A percentile compares a stretch with the other conserved stretches of the same genome.
Evolutionary conservation across 2,888 invertebrate species (phyloP).

Genomic region (Arrhopalites spinosus): DNA sequence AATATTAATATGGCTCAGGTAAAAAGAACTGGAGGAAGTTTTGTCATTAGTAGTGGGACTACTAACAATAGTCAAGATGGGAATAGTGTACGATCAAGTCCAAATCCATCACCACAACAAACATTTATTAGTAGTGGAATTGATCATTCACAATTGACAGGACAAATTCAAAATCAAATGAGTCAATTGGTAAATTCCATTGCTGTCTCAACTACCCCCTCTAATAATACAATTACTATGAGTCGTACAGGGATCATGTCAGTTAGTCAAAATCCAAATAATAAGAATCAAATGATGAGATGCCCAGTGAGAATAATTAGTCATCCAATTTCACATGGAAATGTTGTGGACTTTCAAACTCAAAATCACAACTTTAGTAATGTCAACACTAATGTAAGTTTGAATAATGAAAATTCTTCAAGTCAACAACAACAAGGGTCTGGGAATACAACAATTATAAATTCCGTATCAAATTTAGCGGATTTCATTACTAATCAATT

Average conservation of each 20-base stretch:
- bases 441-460: slow-evolving; percentile 15
- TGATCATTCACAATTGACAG: slow-evolving; percentile 23
- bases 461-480: slow-evolving; percentile 51
- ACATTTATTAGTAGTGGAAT: not conserved
- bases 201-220: slow-evolving; percentile 4
- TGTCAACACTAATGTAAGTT: not conserved
- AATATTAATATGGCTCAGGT: slow-evolving; percentile 47
- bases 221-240: slow-evolving; percentile 10
- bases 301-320: slow-evolving; percentile 31
- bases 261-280: not conserved
- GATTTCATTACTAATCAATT: slow-evolving; percentile 56
- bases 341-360: not conserved
- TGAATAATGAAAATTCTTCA: not conserved
- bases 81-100: slow-evolving; percentile 10
- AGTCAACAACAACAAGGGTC: not conserved
- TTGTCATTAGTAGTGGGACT: slow-evolving; percentile 28
- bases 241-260: slow-evolving; percentile 4
- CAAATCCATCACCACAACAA: slow-evolving; percentile 29
- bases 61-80: not conserved
- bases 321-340: slow-evolving; percentile 6
- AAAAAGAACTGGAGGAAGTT: slow-evolving; percentile 46
- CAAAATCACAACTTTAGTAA: not conserved
- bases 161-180: slow-evolving; percentile 5
- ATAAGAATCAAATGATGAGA: slow-evolving; percentile 23
- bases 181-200: not conserved